Evolutionary conservation across 2,797 vertebrate species (phyloP).

Genomic region (Gouania willdenowi): DNA sequence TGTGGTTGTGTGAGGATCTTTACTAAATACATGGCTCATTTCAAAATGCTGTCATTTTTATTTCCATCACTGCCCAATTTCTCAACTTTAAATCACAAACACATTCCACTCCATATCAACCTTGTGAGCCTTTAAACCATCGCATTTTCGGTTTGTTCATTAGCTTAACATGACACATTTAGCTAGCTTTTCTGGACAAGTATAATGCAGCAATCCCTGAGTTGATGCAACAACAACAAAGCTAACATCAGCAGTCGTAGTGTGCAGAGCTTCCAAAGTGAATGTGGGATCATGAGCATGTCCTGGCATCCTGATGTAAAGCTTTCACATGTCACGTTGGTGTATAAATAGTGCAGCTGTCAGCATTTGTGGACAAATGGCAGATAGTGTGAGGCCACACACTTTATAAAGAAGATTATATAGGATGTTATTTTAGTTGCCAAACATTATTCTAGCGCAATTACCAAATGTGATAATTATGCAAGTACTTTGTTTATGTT

Average conservation of each 20-base stretch:
- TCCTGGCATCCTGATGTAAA: constrained; percentile 55
- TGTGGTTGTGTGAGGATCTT: constrained; percentile 29
- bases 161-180: no score
- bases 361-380: constrained; percentile 53
- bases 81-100: constrained; percentile 35
- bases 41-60: constrained; percentile 31
- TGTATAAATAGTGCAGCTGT: constrained; percentile 67
- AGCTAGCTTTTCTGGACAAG: constrained; percentile 19
- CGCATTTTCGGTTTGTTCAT: no score
- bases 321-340: constrained; percentile 58
- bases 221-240: constrained; percentile 24
- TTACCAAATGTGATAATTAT: constrained; percentile 51
- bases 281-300: constrained; percentile 50
- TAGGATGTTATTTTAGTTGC: constrained; percentile 67
- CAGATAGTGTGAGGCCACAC: constrained; percentile 43
- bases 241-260: constrained; percentile 7
- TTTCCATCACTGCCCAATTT: constrained; percentile 17
- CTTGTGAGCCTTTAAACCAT: constrained; percentile 17
- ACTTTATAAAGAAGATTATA: constrained; percentile 55
- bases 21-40: constrained; percentile 45
- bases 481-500: constrained; percentile 45
- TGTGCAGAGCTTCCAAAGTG: constrained; percentile 30
- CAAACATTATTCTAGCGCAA: constrained; percentile 58
- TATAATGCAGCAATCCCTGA: constrained; percentile 9
- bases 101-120: constrained; percentile 24